A percentile compares a stretch with the other conserved stretches of the same genome.
Conservation (phyloP, 2,797 vertebrate species). For the Florisuga fusca region DNA sequence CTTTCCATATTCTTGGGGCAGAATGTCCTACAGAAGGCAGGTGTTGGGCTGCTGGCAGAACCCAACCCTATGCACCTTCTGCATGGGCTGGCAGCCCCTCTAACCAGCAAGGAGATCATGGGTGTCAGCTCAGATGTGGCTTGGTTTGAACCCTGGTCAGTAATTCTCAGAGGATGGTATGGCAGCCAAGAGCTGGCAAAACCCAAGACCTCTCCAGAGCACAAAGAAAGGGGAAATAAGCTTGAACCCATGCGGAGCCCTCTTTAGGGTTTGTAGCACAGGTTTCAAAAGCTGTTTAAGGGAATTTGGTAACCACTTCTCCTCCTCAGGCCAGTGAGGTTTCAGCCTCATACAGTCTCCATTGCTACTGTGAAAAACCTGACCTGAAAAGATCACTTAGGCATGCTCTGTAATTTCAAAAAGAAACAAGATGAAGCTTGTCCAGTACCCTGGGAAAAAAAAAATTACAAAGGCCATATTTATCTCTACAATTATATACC, state of each 20-base stretch:
- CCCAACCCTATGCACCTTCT: background rate
- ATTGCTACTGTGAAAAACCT: background rate
- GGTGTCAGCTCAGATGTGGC: rapidly evolving
- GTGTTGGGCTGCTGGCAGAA: rapidly evolving
- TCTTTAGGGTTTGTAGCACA: background rate
- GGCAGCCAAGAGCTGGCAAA: background rate
- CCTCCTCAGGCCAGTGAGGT: background rate
- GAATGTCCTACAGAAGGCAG: background rate
- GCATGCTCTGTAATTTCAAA: background rate
- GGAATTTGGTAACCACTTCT: background rate
- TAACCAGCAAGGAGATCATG: rapidly evolving
- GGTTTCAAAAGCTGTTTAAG: background rate
- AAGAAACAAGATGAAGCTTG: background rate
- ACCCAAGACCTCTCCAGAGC: background rate
- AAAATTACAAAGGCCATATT: background rate
- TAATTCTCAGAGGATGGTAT: background rate
- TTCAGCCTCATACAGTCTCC: background rate
- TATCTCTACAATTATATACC: rapidly evolving
- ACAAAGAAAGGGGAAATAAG: background rate
- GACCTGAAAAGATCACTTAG: background rate
- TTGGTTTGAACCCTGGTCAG: background rate
- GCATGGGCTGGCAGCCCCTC: background rate
- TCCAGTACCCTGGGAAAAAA: background rate
- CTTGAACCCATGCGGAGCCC: background rate
- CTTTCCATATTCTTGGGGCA: too few species aligned